Percentiles rank a stretch among this genome's conserved stretches.
Conservation (phyloP, 2,888 invertebrate genomes). For the Aproaerema taeniolella region DNA sequence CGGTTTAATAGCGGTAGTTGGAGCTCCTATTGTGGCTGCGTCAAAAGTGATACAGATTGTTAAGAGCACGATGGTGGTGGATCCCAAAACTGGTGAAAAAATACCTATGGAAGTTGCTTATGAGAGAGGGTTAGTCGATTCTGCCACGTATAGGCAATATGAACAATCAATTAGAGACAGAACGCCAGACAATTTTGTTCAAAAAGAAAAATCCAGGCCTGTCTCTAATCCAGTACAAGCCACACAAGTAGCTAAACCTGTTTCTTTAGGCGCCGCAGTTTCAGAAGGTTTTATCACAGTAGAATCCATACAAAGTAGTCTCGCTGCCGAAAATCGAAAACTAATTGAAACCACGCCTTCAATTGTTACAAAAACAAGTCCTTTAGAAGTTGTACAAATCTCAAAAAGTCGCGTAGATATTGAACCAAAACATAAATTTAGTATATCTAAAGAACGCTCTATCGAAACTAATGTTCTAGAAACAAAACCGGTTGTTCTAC, state of each 20-base stretch:
- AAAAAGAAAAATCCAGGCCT: constrained; percentile 26
- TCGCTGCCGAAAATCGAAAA: constrained; percentile 52
- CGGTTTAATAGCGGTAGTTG: constrained; percentile 85
- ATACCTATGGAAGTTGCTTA: constrained; percentile 89
- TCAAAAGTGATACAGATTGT: constrained; percentile 83
- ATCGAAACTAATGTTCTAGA: constrained; percentile 77
- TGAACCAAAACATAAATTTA: constrained; percentile 82
- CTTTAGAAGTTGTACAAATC: constrained; percentile 76
- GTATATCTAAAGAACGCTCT: constrained; percentile 79
- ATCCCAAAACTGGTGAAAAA: constrained; percentile 88
- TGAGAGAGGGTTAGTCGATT: constrained; percentile 84
- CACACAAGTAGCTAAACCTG: constrained; percentile 58
- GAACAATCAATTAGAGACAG: constrained; percentile 62
- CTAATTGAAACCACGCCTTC: constrained; percentile 28
- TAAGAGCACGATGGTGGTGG: constrained; percentile 80
- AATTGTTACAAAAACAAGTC: no score
- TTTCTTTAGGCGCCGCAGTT: constrained; percentile 79
- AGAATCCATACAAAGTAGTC: constrained; percentile 67
- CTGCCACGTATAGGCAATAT: constrained; percentile 69
- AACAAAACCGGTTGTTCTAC: constrained; percentile 83
- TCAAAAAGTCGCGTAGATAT: constrained; percentile 74
- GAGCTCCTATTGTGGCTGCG: constrained; percentile 85
- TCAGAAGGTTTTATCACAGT: constrained; percentile 74
- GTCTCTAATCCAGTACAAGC: constrained; percentile 33
- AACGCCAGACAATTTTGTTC: constrained; percentile 37